Evolutionary conservation across 2,888 invertebrate genomes (phyloP), one percentile per base, ranked within the genome.

Genomic region (Volucella inanis): DNA sequence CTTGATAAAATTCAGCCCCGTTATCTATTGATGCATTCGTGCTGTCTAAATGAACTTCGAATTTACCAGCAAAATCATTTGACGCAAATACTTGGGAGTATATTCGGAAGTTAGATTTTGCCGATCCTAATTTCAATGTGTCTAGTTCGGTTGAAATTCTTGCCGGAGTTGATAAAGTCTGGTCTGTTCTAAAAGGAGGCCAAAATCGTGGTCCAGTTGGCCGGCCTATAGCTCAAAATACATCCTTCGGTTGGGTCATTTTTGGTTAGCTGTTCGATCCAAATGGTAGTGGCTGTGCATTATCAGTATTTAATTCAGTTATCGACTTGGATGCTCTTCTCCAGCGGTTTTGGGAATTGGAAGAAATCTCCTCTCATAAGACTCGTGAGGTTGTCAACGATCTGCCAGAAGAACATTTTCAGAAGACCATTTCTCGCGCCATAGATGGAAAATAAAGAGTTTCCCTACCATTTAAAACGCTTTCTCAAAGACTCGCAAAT

Each of bases 241-340:
- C 61, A 18, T 62, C 79, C 3, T 83, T 83, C 61, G 74, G 86
- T 15, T 86, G 87, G 83, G 83, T 82, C 9, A 74, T 79, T 38
- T 50, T 62, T n/a, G 82, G 82, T 10, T 43, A 61, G 11, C n/a
- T 61, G 12, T n/a, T n/a, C 43, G 2, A 18, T 2, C 18, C 1
- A 18, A 18, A 1, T n/a, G 18, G 18, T 18, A 18, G 2, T 22
- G 12, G 8, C 43, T 18, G 11, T n/a, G 18, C 8, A 12, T 8
- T 22, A 2, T 43, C 43, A 0, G 39, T 43, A 0, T 43, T 61
- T 8, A 18, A 61, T 22, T 45, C 18, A 6, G 10, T 22, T 1
- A 6, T 18, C 10, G 59, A 12, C n/a, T 11, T 43, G 8, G 59
- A 61, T 22, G 45, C 45, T 18, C 18, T 18, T 18, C 18, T 18